Evolutionary conservation across 1,140 invertebrate genomes (phyloP).

Genomic region (Diprion similis): DNA sequence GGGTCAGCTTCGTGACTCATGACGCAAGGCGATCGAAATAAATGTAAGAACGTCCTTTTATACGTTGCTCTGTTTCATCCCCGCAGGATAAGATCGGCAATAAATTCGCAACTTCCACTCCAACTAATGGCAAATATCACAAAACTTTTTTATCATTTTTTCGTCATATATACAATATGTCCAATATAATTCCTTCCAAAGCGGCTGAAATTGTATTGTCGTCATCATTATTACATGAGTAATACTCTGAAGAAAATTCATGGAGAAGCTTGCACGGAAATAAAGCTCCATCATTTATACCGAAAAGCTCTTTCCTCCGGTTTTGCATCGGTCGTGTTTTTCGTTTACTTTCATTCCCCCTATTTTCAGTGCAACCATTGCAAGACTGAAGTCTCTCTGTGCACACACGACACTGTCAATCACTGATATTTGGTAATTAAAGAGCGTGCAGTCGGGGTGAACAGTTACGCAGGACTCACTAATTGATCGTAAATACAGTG

Average conservation of each 20-base stretch:
- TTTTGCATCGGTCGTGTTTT: too few species aligned
- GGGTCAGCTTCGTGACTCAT: not conserved
- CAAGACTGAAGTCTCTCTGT: not conserved
- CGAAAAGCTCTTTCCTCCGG: too few species aligned
- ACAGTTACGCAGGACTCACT: not conserved
- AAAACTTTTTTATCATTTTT: not conserved
- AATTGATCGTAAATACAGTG: not conserved
- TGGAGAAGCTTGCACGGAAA: too few species aligned
- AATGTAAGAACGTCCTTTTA: not conserved
- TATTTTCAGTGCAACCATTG: not conserved
- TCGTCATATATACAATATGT: not conserved
- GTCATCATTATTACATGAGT: too few species aligned
- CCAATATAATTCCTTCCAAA: too few species aligned
- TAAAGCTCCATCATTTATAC: too few species aligned
- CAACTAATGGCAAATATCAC: not conserved
- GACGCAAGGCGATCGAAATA: not conserved
- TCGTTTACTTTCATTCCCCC: too few species aligned
- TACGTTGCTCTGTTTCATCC: not conserved
- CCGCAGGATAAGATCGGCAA: not conserved
- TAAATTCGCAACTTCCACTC: conserved; percentile 5
- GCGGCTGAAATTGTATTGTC: too few species aligned
- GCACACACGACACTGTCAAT: not conserved
- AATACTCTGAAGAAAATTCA: too few species aligned
- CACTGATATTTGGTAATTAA: not conserved
- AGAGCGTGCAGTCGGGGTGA: not conserved